Evolutionary conservation across 2,113 vertebrate species (phyloP).

Genomic region (Ancistrus triradiatus): DNA sequence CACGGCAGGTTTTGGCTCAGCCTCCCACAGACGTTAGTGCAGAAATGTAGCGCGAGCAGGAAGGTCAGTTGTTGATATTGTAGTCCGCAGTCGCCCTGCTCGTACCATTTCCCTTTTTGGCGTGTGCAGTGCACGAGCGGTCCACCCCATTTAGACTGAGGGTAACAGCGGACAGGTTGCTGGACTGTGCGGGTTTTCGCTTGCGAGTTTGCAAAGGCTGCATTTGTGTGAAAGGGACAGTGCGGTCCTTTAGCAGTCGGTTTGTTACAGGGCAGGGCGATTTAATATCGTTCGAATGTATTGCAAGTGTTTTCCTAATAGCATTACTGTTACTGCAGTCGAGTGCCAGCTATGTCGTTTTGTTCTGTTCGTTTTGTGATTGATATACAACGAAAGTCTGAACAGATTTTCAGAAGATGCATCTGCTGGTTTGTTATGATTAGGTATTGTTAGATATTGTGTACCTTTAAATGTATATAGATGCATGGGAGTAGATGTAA

Average conservation of each 20-base stretch:
- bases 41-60: constrained; percentile 57
- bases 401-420: too few species aligned
- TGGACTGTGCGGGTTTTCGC: neutral
- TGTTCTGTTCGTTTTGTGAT: too few species aligned
- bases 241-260: neutral
- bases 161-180: neutral
- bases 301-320: too few species aligned
- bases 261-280: neutral
- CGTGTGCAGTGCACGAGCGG: constrained; percentile 12
- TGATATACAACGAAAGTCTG: too few species aligned
- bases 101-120: constrained; percentile 74
- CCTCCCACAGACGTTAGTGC: constrained; percentile 42
- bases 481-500: too few species aligned
- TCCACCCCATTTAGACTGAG: neutral
- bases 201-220: neutral
- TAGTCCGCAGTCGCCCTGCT: constrained; percentile 57
- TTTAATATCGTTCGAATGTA: too few species aligned
- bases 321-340: too few species aligned
- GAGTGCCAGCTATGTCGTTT: too few species aligned
- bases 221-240: neutral
- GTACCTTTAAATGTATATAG: too few species aligned
- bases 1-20: constrained; percentile 35
- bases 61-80: constrained; percentile 79
- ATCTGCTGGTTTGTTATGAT: too few species aligned
- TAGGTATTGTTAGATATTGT: too few species aligned